Evolutionary conservation across 2,888 invertebrate genomes (phyloP).

Genomic region (Drosophila ezoana): DNA sequence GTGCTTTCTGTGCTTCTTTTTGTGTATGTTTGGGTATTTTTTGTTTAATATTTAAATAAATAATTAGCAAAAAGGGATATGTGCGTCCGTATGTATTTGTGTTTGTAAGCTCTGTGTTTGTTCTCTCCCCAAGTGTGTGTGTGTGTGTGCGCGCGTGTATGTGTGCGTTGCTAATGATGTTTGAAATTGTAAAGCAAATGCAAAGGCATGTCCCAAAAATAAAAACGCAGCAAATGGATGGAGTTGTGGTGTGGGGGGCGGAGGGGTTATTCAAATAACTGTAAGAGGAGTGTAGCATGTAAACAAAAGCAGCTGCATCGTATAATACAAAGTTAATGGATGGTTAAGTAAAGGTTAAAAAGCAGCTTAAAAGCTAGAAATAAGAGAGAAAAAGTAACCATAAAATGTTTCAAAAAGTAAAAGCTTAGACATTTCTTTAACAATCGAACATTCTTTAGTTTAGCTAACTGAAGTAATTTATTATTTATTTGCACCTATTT

Average conservation of each 20-base stretch:
- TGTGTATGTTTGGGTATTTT: constrained; percentile 71
- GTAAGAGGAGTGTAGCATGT: constrained; percentile 25
- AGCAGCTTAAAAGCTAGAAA: constrained; percentile 1
- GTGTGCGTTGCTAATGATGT: constrained; percentile 82
- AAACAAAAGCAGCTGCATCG: constrained; percentile 19
- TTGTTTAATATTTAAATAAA: constrained; percentile 84
- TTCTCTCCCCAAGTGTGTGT: neutral
- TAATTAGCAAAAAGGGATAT: constrained; percentile 83
- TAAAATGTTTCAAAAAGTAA: neutral
- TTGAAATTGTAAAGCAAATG: constrained; percentile 82
- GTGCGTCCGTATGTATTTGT: constrained; percentile 47
- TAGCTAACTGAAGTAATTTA: too few relatives aligned
- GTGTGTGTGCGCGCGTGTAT: constrained; percentile 30
- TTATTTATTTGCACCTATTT: too few relatives aligned
- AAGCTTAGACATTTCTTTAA: too few relatives aligned
- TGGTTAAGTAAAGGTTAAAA: constrained; percentile 2
- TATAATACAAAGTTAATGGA: constrained; percentile 19
- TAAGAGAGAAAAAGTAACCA: neutral
- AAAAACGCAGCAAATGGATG: constrained; percentile 41
- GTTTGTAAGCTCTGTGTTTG: constrained; percentile 56
- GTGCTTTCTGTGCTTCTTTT: constrained; percentile 18
- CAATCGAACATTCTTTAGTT: too few relatives aligned
- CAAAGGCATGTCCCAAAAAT: constrained; percentile 69
- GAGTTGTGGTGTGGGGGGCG: neutral
- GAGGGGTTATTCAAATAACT: constrained; percentile 32